Conservation (phyloP, 1,140 invertebrate species). For the Dufourea novaeangliae region DNA sequence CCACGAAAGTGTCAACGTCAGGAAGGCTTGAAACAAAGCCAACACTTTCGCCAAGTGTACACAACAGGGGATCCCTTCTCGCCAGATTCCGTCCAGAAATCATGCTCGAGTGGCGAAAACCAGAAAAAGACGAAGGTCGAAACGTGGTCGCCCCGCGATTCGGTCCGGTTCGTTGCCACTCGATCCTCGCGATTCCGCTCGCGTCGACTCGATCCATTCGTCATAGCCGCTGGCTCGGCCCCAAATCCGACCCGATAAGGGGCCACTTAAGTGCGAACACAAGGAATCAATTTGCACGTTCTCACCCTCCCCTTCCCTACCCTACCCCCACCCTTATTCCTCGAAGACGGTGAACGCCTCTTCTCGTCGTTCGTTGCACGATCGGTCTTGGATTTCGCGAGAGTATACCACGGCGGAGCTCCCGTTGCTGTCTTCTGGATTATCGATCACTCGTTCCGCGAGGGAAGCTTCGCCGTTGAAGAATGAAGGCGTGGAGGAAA, state of each 20-base stretch:
- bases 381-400: slow-evolving; percentile 15
- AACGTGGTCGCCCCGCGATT: background rate
- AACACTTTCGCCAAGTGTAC: background rate
- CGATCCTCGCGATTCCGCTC: slow-evolving; percentile 40
- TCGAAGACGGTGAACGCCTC: background rate
- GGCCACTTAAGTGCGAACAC: slow-evolving; percentile 68
- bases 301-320: slow-evolving; percentile 11
- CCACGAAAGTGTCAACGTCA: too few species aligned
- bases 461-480: slow-evolving; percentile 6
- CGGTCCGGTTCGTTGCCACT: slow-evolving; percentile 7
- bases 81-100: background rate
- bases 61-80: background rate
- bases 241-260: slow-evolving; percentile 66
- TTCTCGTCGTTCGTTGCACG: background rate
- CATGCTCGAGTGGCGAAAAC: background rate
- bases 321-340: slow-evolving; percentile 13
- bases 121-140: background rate
- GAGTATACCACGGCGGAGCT: background rate
- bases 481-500: slow-evolving; percentile 40
- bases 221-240: slow-evolving; percentile 51
- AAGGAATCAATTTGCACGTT: slow-evolving; percentile 68
- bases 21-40: background rate
- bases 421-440: background rate
- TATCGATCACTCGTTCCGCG: slow-evolving; percentile 37
- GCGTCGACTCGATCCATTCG: slow-evolving; percentile 45